Evolutionary conservation across 2,113 vertebrate genomes (phyloP), one percentile per base, ranked within the genome.

Genomic region (Thunnus thynnus): DNA sequence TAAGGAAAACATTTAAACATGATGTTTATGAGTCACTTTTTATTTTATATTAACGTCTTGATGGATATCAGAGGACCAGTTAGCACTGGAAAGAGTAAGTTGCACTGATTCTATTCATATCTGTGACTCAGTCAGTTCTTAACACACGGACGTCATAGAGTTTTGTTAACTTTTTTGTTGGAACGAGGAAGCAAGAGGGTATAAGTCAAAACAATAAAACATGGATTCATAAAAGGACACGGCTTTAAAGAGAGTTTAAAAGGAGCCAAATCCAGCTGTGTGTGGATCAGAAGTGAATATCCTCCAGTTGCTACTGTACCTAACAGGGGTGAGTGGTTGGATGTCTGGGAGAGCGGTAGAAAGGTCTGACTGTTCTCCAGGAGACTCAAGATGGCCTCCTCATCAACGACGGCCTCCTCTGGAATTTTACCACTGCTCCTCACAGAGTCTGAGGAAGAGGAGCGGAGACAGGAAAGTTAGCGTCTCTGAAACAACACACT

Each of bases 291-390:
- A 20, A 20, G 12, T 32, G n/a, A 17, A 25, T 27, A 3, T n/a
- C 17, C 9, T 20, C 3, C 5, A n/a, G 27, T 17, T 4, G 10
- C 2, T 94, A 95, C 2, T 3, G 0, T 76, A 93, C 97, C 96
- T 77, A 97, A 95, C 88, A 94, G 87, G 48, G 96, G 51, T 22
- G 96, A 96, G 78, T 96, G 96, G 92, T 64, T 96, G 82, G 98
- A 93, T 70, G 94, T 95, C 84, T 97, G 97, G 78, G 97, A 96
- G 70, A 94, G 94, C 13, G 96, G 94, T 48, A 97, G 95, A 93
- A 99, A 99, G 70, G 94, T 96, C 91, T 98, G 97, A 94, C 98
- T 99, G 64, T 84, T 98, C 92, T 99, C 97, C 93, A 99, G 94
- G 79, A 99, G 94, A 85, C 95, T 97, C 92, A 99, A 92, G 94